These are phyloP conservation scores for Sebastiscus albofasciatus DNA, from an alignment of 2,797 vertebrate species.

Conservation along the genomic window DNA sequence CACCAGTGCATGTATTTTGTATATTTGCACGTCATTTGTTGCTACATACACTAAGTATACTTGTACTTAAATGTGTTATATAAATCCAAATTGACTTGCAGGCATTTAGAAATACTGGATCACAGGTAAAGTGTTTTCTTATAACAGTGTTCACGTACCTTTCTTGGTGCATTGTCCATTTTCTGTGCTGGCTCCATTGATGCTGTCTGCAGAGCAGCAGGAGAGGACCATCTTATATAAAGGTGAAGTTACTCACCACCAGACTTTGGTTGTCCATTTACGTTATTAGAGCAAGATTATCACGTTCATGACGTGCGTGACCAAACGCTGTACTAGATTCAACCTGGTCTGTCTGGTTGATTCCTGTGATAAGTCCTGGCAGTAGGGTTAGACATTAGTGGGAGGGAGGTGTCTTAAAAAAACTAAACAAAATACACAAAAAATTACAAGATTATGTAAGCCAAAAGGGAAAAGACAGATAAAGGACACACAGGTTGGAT, in stretches of 20 bases:
- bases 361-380: not conserved
- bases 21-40: not conserved
- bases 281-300: not conserved
- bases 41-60: not conserved
- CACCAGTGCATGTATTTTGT: not conserved
- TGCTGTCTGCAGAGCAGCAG: constrained; percentile 3
- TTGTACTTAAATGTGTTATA: not conserved
- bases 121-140: not conserved
- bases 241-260: constrained; percentile 55
- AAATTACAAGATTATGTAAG: not conserved
- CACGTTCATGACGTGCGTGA: constrained; percentile 22
- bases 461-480: not conserved
- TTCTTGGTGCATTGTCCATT: constrained; percentile 44
- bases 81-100: not conserved
- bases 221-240: constrained; percentile 28
- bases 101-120: not conserved
- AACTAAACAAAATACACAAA: not conserved
- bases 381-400: constrained; percentile 37
- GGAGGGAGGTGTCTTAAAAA: not conserved
- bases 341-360: constrained; percentile 35
- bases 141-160: constrained; percentile 39
- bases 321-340: not conserved
- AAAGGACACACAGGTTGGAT: not conserved
- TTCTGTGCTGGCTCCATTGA: not conserved
- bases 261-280: constrained; percentile 51